A percentile compares a stretch with the other conserved stretches of the same genome.
These are phyloP conservation scores for Synodontis membranacea DNA, from an alignment of 2,113 vertebrate species.

Conservation along the genomic window DNA sequence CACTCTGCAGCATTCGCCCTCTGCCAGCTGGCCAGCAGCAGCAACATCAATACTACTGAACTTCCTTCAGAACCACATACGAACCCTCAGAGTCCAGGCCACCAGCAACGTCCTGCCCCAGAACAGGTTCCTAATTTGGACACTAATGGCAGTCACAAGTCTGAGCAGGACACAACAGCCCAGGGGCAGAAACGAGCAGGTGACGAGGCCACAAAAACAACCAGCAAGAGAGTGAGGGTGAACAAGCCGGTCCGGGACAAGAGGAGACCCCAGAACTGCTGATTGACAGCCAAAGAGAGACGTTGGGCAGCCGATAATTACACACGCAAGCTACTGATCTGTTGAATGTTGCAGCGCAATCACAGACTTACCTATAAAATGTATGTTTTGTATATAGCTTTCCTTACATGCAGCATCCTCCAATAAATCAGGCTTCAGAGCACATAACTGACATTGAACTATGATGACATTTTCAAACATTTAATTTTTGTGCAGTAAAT, in stretches of 20 bases:
- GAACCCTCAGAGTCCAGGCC: neutral
- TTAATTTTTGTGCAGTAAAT: neutral
- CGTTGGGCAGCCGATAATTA: neutral
- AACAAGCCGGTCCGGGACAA: conserved; percentile 71
- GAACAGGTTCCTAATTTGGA: conserved; percentile 24
- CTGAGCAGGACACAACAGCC: conserved; percentile 26
- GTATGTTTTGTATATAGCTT: neutral
- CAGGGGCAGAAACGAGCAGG: conserved; percentile 77
- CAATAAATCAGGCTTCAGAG: neutral
- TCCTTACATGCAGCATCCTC: neutral
- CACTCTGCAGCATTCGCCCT: conserved; percentile 91
- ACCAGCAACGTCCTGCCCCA: conserved; percentile 19
- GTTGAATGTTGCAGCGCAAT: neutral
- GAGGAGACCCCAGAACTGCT: conserved; percentile 80
- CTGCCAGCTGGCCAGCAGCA: conserved; percentile 86
- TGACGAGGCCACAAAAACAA: conserved; percentile 71
- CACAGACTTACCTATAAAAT: neutral
- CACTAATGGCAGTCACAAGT: neutral
- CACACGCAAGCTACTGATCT: neutral
- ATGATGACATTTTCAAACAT: neutral
- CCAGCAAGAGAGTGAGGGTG: conserved; percentile 71
- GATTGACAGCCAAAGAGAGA: conserved; percentile 24
- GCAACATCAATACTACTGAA: conserved; percentile 42
- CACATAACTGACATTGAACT: neutral
- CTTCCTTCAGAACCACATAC: neutral